Conservation (phyloP, 1,140 invertebrate genomes). For the Gerris buenoi region DNA sequence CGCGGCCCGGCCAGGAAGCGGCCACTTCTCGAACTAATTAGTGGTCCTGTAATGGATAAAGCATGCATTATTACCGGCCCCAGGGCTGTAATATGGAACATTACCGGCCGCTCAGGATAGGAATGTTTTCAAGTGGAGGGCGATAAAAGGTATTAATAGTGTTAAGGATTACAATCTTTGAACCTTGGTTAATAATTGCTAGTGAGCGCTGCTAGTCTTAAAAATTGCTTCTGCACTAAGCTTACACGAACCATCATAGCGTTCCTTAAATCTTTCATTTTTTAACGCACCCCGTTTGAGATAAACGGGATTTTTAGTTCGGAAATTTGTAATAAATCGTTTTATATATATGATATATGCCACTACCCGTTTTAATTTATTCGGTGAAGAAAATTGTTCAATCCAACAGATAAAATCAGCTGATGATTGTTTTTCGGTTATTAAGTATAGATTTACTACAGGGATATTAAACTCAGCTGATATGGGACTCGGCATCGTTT, state of each 20-base stretch:
- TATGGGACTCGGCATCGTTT: background rate
- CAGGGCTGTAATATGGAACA: too few species aligned
- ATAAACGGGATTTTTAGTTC: background rate
- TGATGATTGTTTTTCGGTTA: background rate
- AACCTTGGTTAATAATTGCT: background rate
- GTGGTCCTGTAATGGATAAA: too few species aligned
- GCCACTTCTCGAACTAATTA: too few species aligned
- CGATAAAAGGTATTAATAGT: too few species aligned
- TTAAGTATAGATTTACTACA: background rate
- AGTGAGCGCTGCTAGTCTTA: background rate
- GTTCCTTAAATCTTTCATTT: background rate
- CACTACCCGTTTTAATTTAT: background rate
- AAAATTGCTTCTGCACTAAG: background rate
- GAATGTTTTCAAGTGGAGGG: too few species aligned
- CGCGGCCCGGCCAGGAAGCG: too few species aligned
- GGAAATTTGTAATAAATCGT: background rate
- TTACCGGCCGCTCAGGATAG: too few species aligned
- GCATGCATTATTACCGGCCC: too few species aligned
- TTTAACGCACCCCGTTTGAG: background rate
- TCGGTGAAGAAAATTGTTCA: background rate
- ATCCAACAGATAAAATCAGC: background rate
- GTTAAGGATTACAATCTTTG: background rate
- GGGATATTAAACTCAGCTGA: background rate
- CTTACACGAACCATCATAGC: background rate
- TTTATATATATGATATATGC: background rate